Conservation (phyloP, 2,113 vertebrate genomes). For the Phocoena phocoena region DNA sequence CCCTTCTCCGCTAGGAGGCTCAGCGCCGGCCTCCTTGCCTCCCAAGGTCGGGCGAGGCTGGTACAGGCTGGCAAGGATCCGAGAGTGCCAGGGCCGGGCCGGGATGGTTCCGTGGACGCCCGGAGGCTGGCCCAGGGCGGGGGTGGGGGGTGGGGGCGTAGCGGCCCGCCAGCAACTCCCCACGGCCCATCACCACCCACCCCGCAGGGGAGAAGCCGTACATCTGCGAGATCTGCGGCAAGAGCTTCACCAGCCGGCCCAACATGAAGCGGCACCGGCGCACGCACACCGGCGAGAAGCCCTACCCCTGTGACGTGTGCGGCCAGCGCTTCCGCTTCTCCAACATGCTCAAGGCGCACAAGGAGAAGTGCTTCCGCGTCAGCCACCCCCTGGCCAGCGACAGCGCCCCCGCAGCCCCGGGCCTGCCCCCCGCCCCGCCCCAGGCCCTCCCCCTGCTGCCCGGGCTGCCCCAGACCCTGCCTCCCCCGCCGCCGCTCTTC, state of each 20-base stretch:
- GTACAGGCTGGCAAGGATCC: background rate
- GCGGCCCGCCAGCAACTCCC: background rate
- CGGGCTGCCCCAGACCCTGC: constrained; percentile 69
- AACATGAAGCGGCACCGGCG: constrained; percentile 99
- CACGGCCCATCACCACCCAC: fast-evolving
- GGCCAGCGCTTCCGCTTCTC: constrained; percentile 98
- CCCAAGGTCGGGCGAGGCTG: background rate
- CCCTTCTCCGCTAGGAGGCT: background rate
- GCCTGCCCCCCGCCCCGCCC: constrained; percentile 76
- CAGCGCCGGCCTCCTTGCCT: too few species aligned
- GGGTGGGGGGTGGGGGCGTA: too few species aligned
- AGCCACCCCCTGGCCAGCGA: constrained; percentile 87
- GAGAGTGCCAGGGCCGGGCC: fast-evolving
- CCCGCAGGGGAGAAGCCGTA: constrained; percentile 96
- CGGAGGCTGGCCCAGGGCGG: fast-evolving
- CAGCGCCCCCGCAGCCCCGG: constrained; percentile 49
- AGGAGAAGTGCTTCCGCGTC: constrained; percentile 96
- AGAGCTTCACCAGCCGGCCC: constrained; percentile 98
- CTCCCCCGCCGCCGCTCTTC: constrained; percentile 79
- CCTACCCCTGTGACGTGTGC: constrained; percentile 95
- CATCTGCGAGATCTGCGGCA: constrained; percentile 98
- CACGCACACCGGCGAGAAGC: constrained; percentile 98
- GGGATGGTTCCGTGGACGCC: fast-evolving
- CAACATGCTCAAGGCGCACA: constrained; percentile 99
- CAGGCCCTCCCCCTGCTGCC: constrained; percentile 73